Conservation (phyloP, 1,140 invertebrate species). For the Formica selysi region DNA sequence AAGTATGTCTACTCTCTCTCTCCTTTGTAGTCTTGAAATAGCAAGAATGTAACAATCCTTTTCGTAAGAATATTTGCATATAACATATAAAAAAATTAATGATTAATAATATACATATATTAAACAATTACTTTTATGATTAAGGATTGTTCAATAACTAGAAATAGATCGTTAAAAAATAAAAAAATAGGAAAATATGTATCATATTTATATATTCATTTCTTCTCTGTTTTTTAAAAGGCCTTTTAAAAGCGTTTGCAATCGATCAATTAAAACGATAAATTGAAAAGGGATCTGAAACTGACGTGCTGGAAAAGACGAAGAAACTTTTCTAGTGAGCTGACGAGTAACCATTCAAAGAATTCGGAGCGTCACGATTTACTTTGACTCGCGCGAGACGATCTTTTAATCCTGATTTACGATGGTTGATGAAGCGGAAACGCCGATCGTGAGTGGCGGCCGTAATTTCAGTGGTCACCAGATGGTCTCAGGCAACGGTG, state of each 20-base stretch:
- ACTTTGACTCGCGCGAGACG: slow-evolving; percentile 53
- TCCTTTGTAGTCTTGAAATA: not conserved
- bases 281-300: not conserved
- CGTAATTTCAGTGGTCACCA: slow-evolving; percentile 64
- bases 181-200: not conserved
- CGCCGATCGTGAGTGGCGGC: slow-evolving; percentile 41
- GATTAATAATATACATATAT: no score
- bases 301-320: slow-evolving; percentile 13
- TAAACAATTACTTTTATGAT: not conserved
- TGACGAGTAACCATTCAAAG: slow-evolving; percentile 12
- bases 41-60: not conserved
- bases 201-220: no score
- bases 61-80: not conserved
- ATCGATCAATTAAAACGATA: not conserved
- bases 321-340: not conserved
- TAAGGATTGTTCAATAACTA: no score
- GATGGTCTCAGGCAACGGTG: slow-evolving; percentile 52
- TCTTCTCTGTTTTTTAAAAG: not conserved
- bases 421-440: slow-evolving; percentile 73
- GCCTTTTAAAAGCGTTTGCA: not conserved
- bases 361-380: slow-evolving; percentile 57
- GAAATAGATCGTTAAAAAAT: not conserved
- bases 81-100: not conserved
- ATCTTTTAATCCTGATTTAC: slow-evolving; percentile 77
- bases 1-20: not conserved